Conservation (phyloP, 2,113 vertebrate genomes). For the Nycticryphes semicollaris region DNA sequence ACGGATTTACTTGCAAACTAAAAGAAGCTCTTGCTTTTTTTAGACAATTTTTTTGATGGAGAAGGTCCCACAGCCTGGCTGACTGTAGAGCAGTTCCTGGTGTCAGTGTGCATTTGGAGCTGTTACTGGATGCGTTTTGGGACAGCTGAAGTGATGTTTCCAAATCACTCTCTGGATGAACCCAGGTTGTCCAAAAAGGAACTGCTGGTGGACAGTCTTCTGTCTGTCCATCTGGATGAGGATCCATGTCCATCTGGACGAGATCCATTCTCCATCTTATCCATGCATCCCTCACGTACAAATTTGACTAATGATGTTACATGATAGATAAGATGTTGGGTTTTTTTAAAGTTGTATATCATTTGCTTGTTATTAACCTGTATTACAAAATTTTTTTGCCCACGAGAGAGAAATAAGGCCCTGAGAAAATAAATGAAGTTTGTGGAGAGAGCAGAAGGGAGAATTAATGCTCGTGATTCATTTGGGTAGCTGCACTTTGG, state of each 20-base stretch:
- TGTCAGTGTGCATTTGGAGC: neutral
- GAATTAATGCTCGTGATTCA: neutral
- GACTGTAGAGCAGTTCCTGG: neutral
- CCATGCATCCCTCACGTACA: neutral
- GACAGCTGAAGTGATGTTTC: neutral
- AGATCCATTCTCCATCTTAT: neutral
- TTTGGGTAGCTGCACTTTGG: neutral
- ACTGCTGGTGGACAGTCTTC: neutral
- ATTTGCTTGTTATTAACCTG: neutral
- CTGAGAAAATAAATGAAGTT: neutral
- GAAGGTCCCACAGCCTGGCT: fast-evolving
- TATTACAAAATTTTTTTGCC: neutral
- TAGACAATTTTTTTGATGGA: neutral
- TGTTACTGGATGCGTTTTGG: fast-evolving
- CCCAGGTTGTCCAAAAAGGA: neutral
- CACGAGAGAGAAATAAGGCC: neutral
- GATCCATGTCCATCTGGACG: no score
- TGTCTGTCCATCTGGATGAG: neutral
- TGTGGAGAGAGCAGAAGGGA: neutral
- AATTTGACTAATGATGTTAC: neutral
- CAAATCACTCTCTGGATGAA: neutral
- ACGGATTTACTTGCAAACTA: neutral
- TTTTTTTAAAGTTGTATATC: neutral
- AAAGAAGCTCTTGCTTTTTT: neutral
- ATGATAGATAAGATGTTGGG: no score